phyloP scores from a whole-genome alignment of 2,113 vertebrate species.

The Hypanus sabinus region DNA sequence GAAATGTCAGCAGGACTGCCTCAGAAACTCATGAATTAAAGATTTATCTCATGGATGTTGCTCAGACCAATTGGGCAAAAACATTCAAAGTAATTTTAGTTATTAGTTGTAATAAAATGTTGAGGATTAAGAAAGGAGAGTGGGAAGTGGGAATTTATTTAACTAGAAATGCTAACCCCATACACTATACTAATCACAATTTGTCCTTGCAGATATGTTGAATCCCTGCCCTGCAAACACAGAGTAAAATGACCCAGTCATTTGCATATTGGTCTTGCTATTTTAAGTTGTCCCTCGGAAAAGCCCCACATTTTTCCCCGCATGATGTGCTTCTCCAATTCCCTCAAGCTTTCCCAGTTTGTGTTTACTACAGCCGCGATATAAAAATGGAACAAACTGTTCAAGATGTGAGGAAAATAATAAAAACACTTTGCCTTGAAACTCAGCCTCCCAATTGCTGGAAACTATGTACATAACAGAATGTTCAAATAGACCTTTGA shows the following conservation, averaged over 20 bases:
- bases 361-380: conserved; percentile 12
- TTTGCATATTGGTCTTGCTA: background rate
- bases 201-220: background rate
- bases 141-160: background rate
- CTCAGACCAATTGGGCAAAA: background rate
- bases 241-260: background rate
- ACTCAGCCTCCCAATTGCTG: background rate
- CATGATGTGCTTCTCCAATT: conserved; percentile 1
- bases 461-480: background rate
- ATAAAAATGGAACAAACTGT: conserved; percentile 28
- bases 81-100: background rate
- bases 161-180: background rate
- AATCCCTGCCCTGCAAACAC: background rate
- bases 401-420: conserved; percentile 21
- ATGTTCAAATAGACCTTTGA: background rate
- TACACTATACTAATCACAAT: background rate
- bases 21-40: no score
- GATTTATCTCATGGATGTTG: no score
- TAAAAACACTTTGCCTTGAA: conserved; percentile 13
- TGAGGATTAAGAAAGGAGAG: background rate
- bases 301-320: background rate
- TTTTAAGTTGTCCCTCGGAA: background rate
- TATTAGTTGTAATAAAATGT: background rate
- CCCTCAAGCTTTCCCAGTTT: conserved; percentile 10
- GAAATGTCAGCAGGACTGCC: no score